phyloP scores from a whole-genome alignment of 2,113 vertebrate species.

The Colaptes auratus region DNA sequence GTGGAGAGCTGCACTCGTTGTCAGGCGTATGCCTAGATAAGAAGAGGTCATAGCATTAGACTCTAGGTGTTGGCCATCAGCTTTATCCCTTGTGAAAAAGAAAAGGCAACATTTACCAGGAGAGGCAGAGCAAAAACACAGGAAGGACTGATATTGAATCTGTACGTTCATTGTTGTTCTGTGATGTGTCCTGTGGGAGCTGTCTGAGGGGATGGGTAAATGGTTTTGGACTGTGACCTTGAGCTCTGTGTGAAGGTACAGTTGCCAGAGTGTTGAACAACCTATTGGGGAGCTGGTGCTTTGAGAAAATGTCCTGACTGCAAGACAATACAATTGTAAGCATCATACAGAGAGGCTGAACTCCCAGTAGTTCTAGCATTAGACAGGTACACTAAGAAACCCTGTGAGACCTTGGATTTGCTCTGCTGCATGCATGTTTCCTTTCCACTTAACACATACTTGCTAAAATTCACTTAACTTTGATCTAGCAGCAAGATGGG shows the following conservation, averaged over 20 bases:
- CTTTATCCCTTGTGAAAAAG: neutral
- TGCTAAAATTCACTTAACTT: neutral
- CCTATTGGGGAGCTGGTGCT: neutral
- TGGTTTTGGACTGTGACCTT: neutral
- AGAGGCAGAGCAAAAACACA: neutral
- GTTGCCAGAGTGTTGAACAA: neutral
- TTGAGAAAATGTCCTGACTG: neutral
- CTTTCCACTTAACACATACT: neutral
- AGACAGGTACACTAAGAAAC: neutral
- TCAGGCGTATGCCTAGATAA: neutral
- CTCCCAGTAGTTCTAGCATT: neutral
- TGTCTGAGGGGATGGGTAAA: neutral
- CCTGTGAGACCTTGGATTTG: neutral
- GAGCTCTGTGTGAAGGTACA: neutral
- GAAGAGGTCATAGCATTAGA: neutral
- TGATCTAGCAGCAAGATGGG: neutral
- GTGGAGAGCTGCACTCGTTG: neutral
- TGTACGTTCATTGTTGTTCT: neutral
- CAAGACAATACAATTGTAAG: neutral
- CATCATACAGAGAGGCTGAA: neutral
- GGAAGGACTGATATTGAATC: neutral
- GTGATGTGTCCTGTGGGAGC: neutral
- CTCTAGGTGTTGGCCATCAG: neutral
- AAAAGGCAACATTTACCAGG: neutral
- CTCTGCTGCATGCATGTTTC: neutral